Evolutionary conservation across 2,113 vertebrate species (phyloP).

Genomic region (Syngnathoides biaculeatus): DNA sequence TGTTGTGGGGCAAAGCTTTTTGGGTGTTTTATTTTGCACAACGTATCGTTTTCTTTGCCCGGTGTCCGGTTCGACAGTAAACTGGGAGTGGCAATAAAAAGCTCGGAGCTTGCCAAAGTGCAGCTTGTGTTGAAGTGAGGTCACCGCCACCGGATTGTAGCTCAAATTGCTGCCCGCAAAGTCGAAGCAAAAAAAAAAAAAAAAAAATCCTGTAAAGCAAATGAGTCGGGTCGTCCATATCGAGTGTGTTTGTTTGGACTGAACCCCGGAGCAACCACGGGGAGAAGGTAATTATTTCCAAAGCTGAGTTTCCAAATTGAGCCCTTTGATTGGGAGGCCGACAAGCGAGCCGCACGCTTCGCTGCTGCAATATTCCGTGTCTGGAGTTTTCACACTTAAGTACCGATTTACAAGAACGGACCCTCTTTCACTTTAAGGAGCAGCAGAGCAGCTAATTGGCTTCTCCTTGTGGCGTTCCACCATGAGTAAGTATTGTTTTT

Average conservation of each 20-base stretch:
- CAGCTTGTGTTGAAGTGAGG: too few species aligned
- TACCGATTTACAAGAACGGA: slow-evolving; percentile 28
- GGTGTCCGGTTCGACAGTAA: too few species aligned
- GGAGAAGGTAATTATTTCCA: neutral
- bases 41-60: too few species aligned
- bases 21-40: too few species aligned
- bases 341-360: neutral
- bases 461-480: slow-evolving; percentile 52
- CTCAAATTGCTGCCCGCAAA: too few species aligned
- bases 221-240: too few species aligned
- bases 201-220: too few species aligned
- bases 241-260: neutral
- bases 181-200: too few species aligned
- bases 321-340: neutral
- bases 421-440: slow-evolving; percentile 30
- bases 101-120: too few species aligned
- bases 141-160: too few species aligned
- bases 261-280: neutral
- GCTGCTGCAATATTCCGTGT: neutral
- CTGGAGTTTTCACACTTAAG: slow-evolving; percentile 22
- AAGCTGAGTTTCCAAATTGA: neutral
- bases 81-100: too few species aligned
- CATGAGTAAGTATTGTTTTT: slow-evolving; percentile 54
- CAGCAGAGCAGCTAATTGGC: slow-evolving; percentile 62
- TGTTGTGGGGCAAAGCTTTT: too few species aligned